Conservation (phyloP, 2,888 invertebrate genomes). For the Dioctria linearis region DNA sequence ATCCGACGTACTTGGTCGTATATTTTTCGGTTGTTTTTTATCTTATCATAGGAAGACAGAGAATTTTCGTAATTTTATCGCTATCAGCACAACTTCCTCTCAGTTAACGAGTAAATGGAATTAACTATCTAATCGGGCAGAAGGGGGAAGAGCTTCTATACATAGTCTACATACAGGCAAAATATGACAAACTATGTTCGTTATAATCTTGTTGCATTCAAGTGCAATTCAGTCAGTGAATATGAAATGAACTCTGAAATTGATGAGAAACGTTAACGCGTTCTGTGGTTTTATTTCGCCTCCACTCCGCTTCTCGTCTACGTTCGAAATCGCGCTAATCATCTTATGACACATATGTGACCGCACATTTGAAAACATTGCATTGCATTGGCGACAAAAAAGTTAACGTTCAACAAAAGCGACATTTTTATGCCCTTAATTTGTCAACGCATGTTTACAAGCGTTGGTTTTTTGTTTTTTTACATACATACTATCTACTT, state of each 20-base stretch:
- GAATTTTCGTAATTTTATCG: background rate
- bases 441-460: background rate
- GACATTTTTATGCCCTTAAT: conserved; percentile 41
- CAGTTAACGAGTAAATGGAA: conserved; percentile 5
- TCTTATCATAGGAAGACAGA: conserved; percentile 3
- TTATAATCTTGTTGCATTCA: background rate
- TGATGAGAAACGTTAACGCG: conserved; percentile 7
- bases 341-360: conserved; percentile 17
- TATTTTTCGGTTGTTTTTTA: background rate
- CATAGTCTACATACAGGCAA: background rate
- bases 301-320: background rate
- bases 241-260: background rate
- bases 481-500: background rate
- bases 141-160: background rate
- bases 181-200: background rate
- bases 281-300: conserved; percentile 6
- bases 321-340: conserved; percentile 26
- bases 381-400: no score
- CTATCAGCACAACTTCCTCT: conserved; percentile 21
- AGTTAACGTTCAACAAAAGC: conserved; percentile 26
- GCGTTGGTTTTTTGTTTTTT: no score
- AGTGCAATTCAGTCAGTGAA: conserved; percentile 20
- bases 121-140: background rate
- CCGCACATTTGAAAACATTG: no score
- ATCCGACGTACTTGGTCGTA: background rate